phyloP scores from a whole-genome alignment of 1,140 invertebrate genomes.

The Zaprionus kolodkinae region DNA sequence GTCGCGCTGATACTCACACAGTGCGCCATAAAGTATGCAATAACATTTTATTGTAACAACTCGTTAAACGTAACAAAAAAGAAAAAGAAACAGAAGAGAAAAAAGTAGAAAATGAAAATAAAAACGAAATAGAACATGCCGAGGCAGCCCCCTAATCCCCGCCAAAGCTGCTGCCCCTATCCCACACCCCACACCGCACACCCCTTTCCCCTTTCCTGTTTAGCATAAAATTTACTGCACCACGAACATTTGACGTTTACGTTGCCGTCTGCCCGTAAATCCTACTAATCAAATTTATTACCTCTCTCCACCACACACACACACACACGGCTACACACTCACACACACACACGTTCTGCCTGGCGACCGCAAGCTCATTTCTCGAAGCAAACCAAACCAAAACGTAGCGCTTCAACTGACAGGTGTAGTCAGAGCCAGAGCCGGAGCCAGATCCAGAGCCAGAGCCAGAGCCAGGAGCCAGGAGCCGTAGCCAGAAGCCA shows the following conservation, averaged over 20 bases:
- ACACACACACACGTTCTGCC: conserved; percentile 7
- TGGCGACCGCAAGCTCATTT: conserved; percentile 52
- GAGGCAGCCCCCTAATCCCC: not conserved
- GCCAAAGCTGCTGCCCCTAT: not conserved
- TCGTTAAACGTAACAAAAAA: conserved; percentile 66
- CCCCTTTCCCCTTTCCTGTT: conserved; percentile 34
- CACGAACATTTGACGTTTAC: conserved; percentile 74
- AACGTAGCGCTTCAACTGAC: conserved; percentile 17
- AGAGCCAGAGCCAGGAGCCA: not conserved
- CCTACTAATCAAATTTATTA: conserved; percentile 82
- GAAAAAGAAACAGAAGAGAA: conserved; percentile 4
- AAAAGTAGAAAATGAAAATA: conserved; percentile 2
- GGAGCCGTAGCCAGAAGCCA: too few species aligned
- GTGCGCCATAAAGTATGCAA: conserved; percentile 66
- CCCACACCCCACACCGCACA: not conserved
- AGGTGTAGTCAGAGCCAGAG: not conserved
- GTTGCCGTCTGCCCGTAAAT: conserved; percentile 71
- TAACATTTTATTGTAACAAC: conserved; percentile 78
- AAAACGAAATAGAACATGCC: conserved; percentile 3
- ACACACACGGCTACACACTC: conserved; percentile 4
- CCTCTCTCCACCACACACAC: conserved; percentile 52
- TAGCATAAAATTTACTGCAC: conserved; percentile 81
- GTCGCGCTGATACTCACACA: conserved; percentile 19
- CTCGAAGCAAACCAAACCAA: conserved; percentile 9
- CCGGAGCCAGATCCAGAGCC: not conserved